These are phyloP conservation scores for Trididemnum miniatum DNA, from an alignment of 23 tunicate species.

Conservation along the genomic window DNA sequence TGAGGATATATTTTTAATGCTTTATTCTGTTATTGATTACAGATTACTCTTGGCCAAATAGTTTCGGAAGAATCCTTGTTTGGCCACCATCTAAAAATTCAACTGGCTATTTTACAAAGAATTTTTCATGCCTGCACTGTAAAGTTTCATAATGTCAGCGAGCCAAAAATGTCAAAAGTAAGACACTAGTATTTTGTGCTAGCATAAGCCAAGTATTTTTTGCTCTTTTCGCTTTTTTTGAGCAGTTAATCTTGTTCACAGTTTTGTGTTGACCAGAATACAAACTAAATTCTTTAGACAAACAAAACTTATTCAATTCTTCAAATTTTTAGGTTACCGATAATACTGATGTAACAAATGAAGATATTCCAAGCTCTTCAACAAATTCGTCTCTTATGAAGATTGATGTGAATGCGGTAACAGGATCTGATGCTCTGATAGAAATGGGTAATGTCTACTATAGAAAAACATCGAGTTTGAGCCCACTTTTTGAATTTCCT, in stretches of 20 bases:
- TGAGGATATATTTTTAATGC: too few relatives aligned
- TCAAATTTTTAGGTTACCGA: background rate
- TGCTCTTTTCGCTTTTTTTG: too few relatives aligned
- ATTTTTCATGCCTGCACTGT: conserved; percentile 76
- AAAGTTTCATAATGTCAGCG: conserved; percentile 58
- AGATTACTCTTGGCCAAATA: conserved; percentile 61
- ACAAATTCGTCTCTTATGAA: background rate
- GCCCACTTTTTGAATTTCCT: too few relatives aligned
- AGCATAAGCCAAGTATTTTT: too few relatives aligned
- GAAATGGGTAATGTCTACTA: conserved; percentile 60
- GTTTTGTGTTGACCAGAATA: too few relatives aligned
- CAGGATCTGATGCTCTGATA: conserved; percentile 68
- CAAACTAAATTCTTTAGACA: too few relatives aligned
- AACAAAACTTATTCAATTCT: too few relatives aligned
- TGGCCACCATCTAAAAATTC: conserved; percentile 55
- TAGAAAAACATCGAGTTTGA: too few relatives aligned
- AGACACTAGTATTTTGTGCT: too few relatives aligned
- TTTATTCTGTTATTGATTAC: background rate
- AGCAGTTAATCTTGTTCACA: too few relatives aligned
- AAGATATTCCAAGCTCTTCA: background rate
- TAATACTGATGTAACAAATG: background rate
- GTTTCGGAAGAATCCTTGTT: conserved; percentile 76
- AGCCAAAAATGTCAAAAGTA: conserved; percentile 7
- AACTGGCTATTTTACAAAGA: conserved; percentile 72
- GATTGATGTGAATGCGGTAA: conserved; percentile 18